Evolutionary conservation across 1,140 invertebrate species (phyloP).

Genomic region (Sitobion miscanthi): DNA sequence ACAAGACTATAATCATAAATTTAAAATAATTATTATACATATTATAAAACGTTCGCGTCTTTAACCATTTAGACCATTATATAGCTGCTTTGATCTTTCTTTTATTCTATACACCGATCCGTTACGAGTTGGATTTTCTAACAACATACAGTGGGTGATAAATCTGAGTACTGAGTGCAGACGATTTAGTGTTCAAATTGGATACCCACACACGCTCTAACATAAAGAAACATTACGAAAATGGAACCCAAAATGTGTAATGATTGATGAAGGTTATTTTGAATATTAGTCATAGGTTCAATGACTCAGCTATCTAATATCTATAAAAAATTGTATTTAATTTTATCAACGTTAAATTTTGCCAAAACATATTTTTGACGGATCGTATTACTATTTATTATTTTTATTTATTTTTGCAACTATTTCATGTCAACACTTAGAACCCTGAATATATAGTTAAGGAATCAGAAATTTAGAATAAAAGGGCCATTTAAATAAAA

Average conservation of each 20-base stretch:
- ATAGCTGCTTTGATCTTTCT: not conserved
- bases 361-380: not conserved
- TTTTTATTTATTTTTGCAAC: not conserved
- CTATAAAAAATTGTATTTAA: not conserved
- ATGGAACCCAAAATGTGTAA: constrained; percentile 2
- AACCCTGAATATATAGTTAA: not conserved
- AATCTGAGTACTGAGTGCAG: not conserved
- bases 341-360: not conserved
- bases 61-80: not conserved
- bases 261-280: constrained; percentile 25
- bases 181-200: not conserved
- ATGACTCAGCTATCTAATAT: constrained; percentile 21
- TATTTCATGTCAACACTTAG: not conserved
- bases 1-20: constrained; percentile 18
- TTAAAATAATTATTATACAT: not conserved
- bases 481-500: not conserved
- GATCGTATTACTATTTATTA: not conserved
- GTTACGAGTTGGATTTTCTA: not conserved
- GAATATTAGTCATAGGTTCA: constrained; percentile 42
- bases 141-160: constrained; percentile 31
- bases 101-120: not conserved
- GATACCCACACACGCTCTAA: constrained; percentile 6
- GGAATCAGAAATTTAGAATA: not conserved
- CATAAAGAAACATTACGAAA: constrained; percentile 1
- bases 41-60: not conserved